Evolutionary conservation across 2,888 invertebrate species (phyloP).

Genomic region (Hyles lineata): DNA sequence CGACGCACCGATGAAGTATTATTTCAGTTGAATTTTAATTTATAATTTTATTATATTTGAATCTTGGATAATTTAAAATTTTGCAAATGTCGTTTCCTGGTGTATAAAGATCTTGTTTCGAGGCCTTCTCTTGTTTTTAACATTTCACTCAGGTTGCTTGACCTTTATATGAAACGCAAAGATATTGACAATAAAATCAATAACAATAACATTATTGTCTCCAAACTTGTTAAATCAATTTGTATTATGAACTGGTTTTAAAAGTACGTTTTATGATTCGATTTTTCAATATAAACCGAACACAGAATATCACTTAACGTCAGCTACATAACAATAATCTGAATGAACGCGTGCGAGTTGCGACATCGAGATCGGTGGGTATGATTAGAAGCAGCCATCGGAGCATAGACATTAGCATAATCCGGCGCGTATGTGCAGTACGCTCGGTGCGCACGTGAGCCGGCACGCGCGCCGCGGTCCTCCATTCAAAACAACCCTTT

Average conservation of each 20-base stretch:
- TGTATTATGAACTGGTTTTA: neutral
- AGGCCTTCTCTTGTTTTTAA: neutral
- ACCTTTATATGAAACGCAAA: too few species aligned
- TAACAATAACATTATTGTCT: too few species aligned
- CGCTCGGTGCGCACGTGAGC: conserved; percentile 51
- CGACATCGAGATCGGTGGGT: conserved; percentile 21
- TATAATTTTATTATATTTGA: conserved; percentile 3
- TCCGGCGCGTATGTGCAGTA: conserved; percentile 48
- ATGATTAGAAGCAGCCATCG: conserved; percentile 37
- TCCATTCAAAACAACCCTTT: conserved; percentile 63
- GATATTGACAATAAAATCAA: too few species aligned
- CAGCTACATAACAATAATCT: neutral
- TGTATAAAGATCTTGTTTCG: neutral
- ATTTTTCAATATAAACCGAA: neutral
- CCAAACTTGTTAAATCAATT: neutral
- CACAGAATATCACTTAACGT: conserved; percentile 25
- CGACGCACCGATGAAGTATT: neutral
- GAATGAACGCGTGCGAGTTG: neutral
- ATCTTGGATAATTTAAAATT: neutral
- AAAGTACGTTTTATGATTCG: neutral
- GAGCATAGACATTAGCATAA: conserved; percentile 64
- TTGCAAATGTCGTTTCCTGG: neutral
- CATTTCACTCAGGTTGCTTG: neutral
- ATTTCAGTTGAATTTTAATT: neutral
- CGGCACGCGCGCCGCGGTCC: conserved; percentile 54